phyloP scores from a whole-genome alignment of 2,113 vertebrate genomes.

The Atherinomorus stipes region DNA sequence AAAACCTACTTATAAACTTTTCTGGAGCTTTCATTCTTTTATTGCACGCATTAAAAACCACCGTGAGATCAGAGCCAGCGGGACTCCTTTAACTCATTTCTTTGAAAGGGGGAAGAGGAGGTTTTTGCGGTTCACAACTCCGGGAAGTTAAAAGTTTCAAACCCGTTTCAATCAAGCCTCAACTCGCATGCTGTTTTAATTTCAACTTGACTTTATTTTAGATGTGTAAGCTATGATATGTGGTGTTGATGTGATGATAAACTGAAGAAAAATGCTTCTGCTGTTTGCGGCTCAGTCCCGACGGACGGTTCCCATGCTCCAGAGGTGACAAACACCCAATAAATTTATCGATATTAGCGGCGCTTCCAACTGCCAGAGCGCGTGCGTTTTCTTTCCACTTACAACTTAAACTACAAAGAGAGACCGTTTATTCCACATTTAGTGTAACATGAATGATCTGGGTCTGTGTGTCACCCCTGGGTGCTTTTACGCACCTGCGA shows the following conservation, averaged over 20 bases:
- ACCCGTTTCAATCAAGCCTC: conserved; percentile 75
- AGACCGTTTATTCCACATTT: neutral
- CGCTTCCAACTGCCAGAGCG: conserved; percentile 21
- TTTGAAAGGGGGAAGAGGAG: conserved; percentile 73
- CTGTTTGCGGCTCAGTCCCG: conserved; percentile 36
- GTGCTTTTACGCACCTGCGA: conserved; percentile 63
- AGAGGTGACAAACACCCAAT: conserved; percentile 62
- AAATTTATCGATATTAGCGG: conserved; percentile 56
- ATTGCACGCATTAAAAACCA: conserved; percentile 8
- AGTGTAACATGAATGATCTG: neutral
- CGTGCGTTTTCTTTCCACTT: neutral
- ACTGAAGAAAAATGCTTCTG: conserved; percentile 45
- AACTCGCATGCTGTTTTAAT: conserved; percentile 70
- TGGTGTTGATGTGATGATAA: conserved; percentile 18
- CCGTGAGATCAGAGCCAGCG: conserved; percentile 51
- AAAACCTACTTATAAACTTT: conserved; percentile 34
- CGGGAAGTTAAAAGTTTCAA: conserved; percentile 78
- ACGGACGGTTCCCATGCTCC: conserved; percentile 61
- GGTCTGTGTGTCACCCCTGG: neutral
- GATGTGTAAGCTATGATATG: conserved; percentile 18
- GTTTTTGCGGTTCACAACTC: conserved; percentile 78
- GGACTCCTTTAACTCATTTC: conserved; percentile 53
- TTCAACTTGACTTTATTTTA: conserved; percentile 38
- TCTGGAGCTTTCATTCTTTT: neutral
- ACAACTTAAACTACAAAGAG: neutral